Conservation (phyloP, 1,140 invertebrate species). For the Chironomus striatipennis region DNA sequence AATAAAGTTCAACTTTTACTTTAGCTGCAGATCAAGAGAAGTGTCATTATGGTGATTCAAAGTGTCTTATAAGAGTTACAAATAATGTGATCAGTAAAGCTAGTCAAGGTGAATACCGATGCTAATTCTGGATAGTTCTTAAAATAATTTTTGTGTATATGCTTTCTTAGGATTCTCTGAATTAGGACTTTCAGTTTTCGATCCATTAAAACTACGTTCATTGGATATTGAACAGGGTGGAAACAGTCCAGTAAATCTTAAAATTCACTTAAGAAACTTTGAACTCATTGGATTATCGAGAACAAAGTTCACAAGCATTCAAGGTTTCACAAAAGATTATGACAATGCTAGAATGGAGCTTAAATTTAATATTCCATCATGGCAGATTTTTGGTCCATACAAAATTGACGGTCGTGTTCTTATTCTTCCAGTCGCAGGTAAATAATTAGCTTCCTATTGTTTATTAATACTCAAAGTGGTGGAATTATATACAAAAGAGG, state of each 20-base stretch:
- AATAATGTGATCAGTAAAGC: background rate
- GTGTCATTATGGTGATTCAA: background rate
- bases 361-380: constrained; percentile 25
- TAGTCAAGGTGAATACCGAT: background rate
- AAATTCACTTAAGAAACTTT: background rate
- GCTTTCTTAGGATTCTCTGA: background rate
- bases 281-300: background rate
- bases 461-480: too few relatives aligned
- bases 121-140: background rate
- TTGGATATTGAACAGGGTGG: background rate
- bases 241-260: background rate
- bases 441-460: constrained; percentile 25
- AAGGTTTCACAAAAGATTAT: background rate
- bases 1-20: background rate
- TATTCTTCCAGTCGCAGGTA: constrained; percentile 40
- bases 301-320: background rate
- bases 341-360: constrained; percentile 27
- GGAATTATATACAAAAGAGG: too few relatives aligned
- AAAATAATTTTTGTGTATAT: background rate
- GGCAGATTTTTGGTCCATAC: constrained; percentile 36
- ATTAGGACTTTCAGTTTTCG: background rate
- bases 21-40: background rate
- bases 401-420: constrained; percentile 39
- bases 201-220: background rate
- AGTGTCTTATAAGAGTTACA: background rate